Percentiles rank a stretch among this genome's conserved stretches.
phyloP scores from a whole-genome alignment of 2,888 invertebrate species.

The Teinopalpus imperialis region DNA sequence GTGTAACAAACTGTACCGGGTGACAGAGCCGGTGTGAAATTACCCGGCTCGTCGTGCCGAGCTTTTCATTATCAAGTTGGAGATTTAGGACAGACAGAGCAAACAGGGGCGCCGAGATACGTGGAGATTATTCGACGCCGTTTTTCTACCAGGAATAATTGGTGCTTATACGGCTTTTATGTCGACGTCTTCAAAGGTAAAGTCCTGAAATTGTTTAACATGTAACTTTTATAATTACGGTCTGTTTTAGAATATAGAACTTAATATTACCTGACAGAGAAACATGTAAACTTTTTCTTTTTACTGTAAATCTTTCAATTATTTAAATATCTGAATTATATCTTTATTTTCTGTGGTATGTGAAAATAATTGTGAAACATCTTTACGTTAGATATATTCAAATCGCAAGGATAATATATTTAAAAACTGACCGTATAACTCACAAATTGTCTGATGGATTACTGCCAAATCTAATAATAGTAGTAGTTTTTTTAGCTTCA shows the following conservation, averaged over 20 bases:
- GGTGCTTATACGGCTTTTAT: neutral
- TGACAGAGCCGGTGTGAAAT: conserved; percentile 64
- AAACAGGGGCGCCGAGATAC: conserved; percentile 33
- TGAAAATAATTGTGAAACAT: no score
- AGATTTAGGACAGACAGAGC: conserved; percentile 60
- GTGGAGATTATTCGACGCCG: conserved; percentile 5
- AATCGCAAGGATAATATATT: neutral
- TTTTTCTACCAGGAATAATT: neutral
- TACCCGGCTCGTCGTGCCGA: conserved; percentile 52
- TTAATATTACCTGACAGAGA: no score
- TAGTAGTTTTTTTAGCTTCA: no score
- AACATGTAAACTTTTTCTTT: no score
- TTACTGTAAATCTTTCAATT: no score
- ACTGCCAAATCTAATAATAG: neutral
- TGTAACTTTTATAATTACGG: no score
- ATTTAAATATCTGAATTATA: no score
- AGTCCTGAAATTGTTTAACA: no score
- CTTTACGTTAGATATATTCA: neutral
- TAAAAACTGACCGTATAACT: neutral
- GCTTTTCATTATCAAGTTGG: conserved; percentile 75
- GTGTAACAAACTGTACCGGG: conserved; percentile 60
- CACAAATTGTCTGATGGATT: neutral
- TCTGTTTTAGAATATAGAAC: no score
- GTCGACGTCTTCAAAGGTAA: no score
- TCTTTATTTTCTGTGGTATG: no score